Evolutionary conservation across 2,797 vertebrate species (phyloP).

Genomic region (Sphaeramia orbicularis): DNA sequence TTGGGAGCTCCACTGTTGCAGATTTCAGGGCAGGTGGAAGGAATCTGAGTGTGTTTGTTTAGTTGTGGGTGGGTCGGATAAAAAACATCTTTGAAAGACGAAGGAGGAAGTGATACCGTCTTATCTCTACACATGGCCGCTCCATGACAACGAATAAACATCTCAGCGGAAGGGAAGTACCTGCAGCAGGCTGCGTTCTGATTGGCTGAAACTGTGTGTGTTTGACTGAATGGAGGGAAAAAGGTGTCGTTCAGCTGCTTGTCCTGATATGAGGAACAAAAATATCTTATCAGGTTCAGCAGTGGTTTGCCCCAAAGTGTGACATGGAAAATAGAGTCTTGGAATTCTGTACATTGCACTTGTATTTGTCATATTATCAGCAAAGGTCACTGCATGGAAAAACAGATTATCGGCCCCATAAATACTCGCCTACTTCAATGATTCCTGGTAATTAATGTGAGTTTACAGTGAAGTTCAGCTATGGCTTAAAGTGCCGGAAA

Average conservation of each 20-base stretch:
- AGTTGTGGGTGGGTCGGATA: background rate
- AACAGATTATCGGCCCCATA: no score
- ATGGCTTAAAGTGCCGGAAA: no score
- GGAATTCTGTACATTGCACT: no score
- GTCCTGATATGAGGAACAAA: background rate
- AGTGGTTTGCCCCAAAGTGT: no score
- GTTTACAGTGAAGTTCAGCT: no score
- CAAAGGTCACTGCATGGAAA: no score
- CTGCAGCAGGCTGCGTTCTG: conserved; percentile 28
- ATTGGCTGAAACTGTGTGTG: conserved; percentile 53
- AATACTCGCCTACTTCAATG: no score
- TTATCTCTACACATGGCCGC: conserved; percentile 52
- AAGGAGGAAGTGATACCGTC: conserved; percentile 65
- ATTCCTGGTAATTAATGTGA: no score
- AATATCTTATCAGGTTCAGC: background rate
- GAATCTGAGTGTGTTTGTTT: conserved; percentile 13
- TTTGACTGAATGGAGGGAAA: conserved; percentile 50
- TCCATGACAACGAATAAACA: conserved; percentile 71
- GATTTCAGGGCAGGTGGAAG: conserved; percentile 3
- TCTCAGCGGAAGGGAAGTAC: conserved; percentile 20
- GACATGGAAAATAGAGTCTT: no score
- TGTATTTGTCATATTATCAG: no score
- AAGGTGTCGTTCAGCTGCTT: background rate
- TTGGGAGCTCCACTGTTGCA: background rate
- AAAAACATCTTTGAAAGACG: conserved; percentile 33